These are phyloP conservation scores for Malacoraja senta DNA, from an alignment of 2,797 vertebrate species.

Conservation along the genomic window DNA sequence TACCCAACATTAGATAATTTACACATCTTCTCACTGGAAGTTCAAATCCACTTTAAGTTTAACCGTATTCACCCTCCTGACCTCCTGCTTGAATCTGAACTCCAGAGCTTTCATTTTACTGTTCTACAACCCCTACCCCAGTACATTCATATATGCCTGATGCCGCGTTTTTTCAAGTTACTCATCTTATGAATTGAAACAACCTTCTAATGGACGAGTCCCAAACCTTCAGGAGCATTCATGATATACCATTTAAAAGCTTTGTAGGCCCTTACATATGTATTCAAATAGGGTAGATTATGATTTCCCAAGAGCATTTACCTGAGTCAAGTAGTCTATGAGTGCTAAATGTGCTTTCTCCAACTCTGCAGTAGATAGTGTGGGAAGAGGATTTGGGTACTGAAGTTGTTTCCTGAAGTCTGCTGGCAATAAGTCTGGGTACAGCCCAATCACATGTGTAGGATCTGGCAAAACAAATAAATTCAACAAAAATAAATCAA, in stretches of 20 bases:
- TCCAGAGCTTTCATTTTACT: neutral
- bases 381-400: conserved; percentile 87
- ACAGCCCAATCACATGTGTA: conserved; percentile 94
- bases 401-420: conserved; percentile 96
- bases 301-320: conserved; percentile 42
- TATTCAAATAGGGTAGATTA: neutral
- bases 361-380: conserved; percentile 81
- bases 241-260: neutral
- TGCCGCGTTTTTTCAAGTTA: neutral
- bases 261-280: neutral
- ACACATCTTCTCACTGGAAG: neutral
- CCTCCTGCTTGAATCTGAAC: neutral
- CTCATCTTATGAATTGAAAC: neutral
- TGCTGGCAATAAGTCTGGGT: conserved; percentile 87
- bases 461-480: conserved; percentile 68
- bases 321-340: conserved; percentile 97
- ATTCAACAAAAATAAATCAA: neutral
- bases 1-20: neutral
- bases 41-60: neutral
- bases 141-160: too few species aligned
- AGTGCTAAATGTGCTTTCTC: conserved; percentile 95
- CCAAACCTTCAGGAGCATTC: neutral
- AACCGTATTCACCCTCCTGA: neutral
- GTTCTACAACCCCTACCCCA: neutral
- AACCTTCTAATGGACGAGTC: neutral